A percentile compares a stretch with the other conserved stretches of the same genome.
Conservation (phyloP, 2,888 invertebrate genomes). For the Anthophora plumipes region DNA sequence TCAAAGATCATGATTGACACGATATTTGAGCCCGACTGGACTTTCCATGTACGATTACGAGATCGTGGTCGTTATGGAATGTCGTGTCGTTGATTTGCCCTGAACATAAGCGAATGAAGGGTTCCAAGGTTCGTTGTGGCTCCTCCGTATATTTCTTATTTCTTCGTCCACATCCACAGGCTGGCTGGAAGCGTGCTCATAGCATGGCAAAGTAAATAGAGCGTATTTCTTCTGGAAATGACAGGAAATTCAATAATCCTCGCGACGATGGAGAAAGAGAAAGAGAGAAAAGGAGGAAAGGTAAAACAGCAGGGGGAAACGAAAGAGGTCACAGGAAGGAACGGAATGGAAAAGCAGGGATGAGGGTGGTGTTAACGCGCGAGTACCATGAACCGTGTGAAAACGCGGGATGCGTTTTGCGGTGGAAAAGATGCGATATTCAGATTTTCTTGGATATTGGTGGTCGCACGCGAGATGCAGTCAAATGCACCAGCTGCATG, state of each 20-base stretch:
- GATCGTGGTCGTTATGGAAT: slow-evolving; percentile 55
- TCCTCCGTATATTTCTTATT: slow-evolving; percentile 69
- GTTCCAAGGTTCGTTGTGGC: slow-evolving; percentile 62
- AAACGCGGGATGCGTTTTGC: slow-evolving; percentile 35
- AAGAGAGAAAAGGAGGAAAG: slow-evolving; percentile 45
- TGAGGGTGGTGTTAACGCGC: slow-evolving; percentile 39
- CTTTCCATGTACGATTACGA: slow-evolving; percentile 34
- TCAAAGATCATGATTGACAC: background rate
- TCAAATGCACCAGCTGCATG: slow-evolving; percentile 8
- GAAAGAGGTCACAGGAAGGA: slow-evolving; percentile 45
- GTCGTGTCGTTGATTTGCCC: slow-evolving; percentile 54
- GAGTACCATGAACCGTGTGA: slow-evolving; percentile 34
- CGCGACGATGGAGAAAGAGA: slow-evolving; percentile 67
- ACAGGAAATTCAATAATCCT: slow-evolving; percentile 83
- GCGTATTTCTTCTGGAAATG: slow-evolving; percentile 83
- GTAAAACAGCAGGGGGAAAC: slow-evolving; percentile 54
- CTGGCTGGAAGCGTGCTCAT: slow-evolving; percentile 59
- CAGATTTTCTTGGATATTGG: slow-evolving; percentile 39
- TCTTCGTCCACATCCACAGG: slow-evolving; percentile 68
- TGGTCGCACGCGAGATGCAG: background rate
- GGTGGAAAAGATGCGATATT: slow-evolving; percentile 29
- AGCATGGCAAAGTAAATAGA: slow-evolving; percentile 78
- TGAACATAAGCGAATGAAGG: slow-evolving; percentile 33
- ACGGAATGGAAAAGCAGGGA: slow-evolving; percentile 12
- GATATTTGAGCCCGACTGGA: slow-evolving; percentile 19